Percentiles rank a stretch among this genome's conserved stretches.
Conservation (phyloP, 2,888 invertebrate genomes). For the Lepas anatifera region DNA sequence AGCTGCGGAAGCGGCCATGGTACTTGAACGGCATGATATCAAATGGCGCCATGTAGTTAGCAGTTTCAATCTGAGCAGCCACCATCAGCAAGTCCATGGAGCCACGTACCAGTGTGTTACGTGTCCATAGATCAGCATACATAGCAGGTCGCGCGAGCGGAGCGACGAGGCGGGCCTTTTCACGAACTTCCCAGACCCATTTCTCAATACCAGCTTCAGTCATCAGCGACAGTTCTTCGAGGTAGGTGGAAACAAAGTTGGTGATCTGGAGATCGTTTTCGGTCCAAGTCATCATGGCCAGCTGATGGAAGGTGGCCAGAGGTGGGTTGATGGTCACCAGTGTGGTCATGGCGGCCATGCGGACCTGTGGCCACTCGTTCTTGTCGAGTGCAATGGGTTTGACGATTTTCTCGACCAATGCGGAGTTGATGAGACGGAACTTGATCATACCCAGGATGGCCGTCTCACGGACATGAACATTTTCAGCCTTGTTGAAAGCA, state of each 20-base stretch:
- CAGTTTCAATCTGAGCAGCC: not conserved
- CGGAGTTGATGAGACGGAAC: not conserved
- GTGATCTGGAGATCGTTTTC: not conserved
- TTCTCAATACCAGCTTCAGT: no score
- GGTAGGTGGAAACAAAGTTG: not conserved
- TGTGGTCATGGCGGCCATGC: constrained; percentile 29
- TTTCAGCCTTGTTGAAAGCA: not conserved
- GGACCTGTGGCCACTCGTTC: constrained; percentile 28
- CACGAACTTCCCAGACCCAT: not conserved
- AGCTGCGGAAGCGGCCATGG: not conserved
- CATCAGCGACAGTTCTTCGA: not conserved
- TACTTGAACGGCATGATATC: not conserved
- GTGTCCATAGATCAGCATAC: not conserved
- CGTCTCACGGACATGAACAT: not conserved
- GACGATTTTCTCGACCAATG: constrained; percentile 10
- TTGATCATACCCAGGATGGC: not conserved
- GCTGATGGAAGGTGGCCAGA: not conserved
- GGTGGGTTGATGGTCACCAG: constrained; percentile 12
- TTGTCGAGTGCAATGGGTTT: not conserved
- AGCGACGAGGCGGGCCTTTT: not conserved
- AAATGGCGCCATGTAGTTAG: not conserved
- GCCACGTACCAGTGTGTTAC: not conserved
- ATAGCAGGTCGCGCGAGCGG: not conserved
- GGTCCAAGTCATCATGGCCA: not conserved
- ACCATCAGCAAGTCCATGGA: not conserved